A percentile compares a stretch with the other conserved stretches of the same genome.
Evolutionary conservation across 2,888 invertebrate genomes (phyloP).

Genomic region (Proisotoma minuta): DNA sequence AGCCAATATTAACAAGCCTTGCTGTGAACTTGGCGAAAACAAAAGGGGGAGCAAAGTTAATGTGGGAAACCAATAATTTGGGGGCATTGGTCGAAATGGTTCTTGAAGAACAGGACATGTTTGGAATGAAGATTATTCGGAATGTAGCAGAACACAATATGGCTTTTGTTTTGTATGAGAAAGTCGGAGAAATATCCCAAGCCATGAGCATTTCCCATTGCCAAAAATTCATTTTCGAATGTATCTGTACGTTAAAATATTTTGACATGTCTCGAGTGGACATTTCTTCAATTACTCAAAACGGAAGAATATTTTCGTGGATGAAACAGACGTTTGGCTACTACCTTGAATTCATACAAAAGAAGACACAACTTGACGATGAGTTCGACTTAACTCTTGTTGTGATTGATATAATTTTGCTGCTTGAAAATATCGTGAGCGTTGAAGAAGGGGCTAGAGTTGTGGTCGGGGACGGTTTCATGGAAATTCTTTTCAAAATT

Average conservation of each 20-base stretch:
- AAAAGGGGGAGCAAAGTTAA: constrained; percentile 17
- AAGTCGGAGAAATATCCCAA: constrained; percentile 29
- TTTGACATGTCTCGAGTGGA: constrained; percentile 18
- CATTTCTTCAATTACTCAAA: constrained; percentile 25
- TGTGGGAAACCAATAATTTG: constrained; percentile 23
- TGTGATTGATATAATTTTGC: constrained; percentile 21
- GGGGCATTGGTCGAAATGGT: constrained; percentile 19
- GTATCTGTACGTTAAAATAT: constrained; percentile 25
- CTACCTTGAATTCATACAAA: too few species aligned
- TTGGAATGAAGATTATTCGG: constrained; percentile 35
- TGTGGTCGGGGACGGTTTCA: constrained; percentile 28
- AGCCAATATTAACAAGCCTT: constrained; percentile 23
- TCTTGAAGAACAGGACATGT: constrained; percentile 22
- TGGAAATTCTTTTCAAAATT: constrained; percentile 27
- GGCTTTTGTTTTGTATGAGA: constrained; percentile 24
- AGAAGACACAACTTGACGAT: background rate
- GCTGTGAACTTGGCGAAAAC: constrained; percentile 28
- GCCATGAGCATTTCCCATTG: constrained; percentile 24
- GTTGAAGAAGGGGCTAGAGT: constrained; percentile 23
- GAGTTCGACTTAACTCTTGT: constrained; percentile 20
- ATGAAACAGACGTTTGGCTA: constrained; percentile 19
- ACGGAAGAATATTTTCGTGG: constrained; percentile 28
- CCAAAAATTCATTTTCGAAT: constrained; percentile 31
- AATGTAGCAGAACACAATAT: constrained; percentile 22
- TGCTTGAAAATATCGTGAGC: constrained; percentile 15